Evolutionary conservation across 2,888 invertebrate species (phyloP), one percentile per base, ranked within the genome.

Genomic region (Heliconius erato): DNA sequence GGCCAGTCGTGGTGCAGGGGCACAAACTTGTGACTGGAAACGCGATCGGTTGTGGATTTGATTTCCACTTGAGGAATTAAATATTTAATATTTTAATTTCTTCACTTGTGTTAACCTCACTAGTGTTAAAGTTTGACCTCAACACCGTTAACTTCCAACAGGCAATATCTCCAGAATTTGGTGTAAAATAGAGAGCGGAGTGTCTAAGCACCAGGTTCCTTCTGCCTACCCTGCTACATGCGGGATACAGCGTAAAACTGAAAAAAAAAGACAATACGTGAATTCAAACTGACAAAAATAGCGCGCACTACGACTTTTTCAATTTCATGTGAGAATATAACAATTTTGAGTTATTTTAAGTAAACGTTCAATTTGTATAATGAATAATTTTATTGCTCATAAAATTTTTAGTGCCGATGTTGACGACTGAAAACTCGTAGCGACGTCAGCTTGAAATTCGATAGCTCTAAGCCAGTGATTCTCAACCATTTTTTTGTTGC

Each of bases 391-490:
- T 59, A 74, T 32, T 26, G 35, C 26, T 19, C 40, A 63, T 76
- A 76, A 35, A 76, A 63, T 23, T 76, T 76, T 76, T 63, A 63
- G 35, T 76, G 16, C n/a, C 76, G 63, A 35, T 63, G 76, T 76
- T 63, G 72, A 72, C 72, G 72, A 76, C n/a, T 63, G 35, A 63
- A 76, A 76, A 76, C 26, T 35, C 35, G 59, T 76, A 12, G 32
- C 35, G 59, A 3, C 59, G 76, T 76, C 76, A 76, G 76, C 63
- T 63, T 32, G 63, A 76, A 63, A 63, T 19, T 63, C 63, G 76
- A 63, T 63, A 76, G 63, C 54, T n/a, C 63, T 32, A 63, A 35
- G 59, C 63, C n/a, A n/a, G n/a, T n/a, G n/a, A n/a, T n/a, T n/a
- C n/a, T n/a, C n/a, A n/a, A n/a, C n/a, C n/a, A n/a, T n/a, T n/a